Percentiles rank a stretch among this genome's conserved stretches.
phyloP scores from a whole-genome alignment of 2,888 invertebrate genomes.

The Dryomyza anilis region DNA sequence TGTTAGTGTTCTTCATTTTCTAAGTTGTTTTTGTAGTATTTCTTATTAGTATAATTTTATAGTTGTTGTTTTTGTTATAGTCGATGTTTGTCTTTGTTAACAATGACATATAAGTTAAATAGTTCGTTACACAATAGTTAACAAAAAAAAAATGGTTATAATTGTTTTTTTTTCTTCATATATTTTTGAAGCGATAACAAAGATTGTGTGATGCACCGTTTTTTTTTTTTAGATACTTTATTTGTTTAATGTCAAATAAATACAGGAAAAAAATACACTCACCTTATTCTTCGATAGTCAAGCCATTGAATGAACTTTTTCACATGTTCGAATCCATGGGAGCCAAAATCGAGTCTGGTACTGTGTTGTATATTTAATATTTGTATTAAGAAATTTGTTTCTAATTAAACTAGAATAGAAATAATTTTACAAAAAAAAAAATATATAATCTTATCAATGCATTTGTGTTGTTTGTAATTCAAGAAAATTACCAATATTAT shows the following conservation, averaged over 20 bases:
- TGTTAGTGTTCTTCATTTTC: constrained; percentile 6
- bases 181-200: constrained; percentile 6
- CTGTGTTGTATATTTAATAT: neutral
- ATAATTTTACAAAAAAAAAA: neutral
- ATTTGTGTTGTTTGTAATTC: neutral
- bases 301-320: neutral
- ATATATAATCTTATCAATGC: neutral
- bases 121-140: constrained; percentile 53
- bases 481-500: neutral
- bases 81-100: constrained; percentile 14
- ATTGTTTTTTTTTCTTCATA: neutral
- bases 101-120: constrained; percentile 46
- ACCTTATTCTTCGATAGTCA: neutral
- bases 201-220: constrained; percentile 10
- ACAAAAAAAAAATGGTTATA: constrained; percentile 16
- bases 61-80: neutral
- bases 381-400: too few relatives aligned
- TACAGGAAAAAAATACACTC: too few relatives aligned
- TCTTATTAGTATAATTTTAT: constrained; percentile 27
- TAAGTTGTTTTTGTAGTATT: constrained; percentile 5
- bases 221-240: constrained; percentile 6
- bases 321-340: constrained; percentile 5
- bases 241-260: neutral
- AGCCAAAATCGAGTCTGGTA: neutral
- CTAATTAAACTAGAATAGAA: neutral